Conservation (phyloP, 2,888 invertebrate species). For the Branchipolynoe longqiensis region DNA sequence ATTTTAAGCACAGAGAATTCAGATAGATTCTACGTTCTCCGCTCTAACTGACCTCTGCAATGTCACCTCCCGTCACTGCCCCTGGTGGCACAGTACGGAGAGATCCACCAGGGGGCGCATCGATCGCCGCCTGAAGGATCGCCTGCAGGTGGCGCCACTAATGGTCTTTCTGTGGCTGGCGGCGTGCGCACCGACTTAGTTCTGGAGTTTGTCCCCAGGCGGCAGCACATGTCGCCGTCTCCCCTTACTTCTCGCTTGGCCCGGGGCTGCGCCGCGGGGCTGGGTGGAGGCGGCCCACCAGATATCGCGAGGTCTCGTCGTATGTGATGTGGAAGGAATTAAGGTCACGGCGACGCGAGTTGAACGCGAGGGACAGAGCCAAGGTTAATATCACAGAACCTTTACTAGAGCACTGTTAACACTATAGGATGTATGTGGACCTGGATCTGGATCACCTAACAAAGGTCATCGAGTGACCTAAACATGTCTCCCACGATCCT, state of each 20-base stretch:
- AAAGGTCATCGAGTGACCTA: too few relatives aligned
- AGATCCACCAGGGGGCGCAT: slow-evolving; percentile 38
- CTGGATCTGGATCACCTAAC: too few relatives aligned
- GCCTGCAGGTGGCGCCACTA: slow-evolving; percentile 53
- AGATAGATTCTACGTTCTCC: too few relatives aligned
- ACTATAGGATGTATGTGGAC: too few relatives aligned
- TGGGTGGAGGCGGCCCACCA: slow-evolving; percentile 22
- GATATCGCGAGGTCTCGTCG: slow-evolving; percentile 14
- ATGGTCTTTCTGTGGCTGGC: slow-evolving; percentile 48
- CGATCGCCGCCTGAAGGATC: slow-evolving; percentile 9
- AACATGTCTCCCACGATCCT: too few relatives aligned
- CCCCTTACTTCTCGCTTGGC: background rate
- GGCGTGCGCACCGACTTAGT: slow-evolving; percentile 22
- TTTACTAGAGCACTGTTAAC: too few relatives aligned
- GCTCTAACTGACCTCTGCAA: background rate
- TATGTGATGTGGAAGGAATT: slow-evolving; percentile 16
- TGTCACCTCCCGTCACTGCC: background rate
- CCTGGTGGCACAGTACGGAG: background rate
- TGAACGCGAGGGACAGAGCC: background rate
- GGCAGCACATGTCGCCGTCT: slow-evolving; percentile 43
- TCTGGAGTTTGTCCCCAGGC: slow-evolving; percentile 4
- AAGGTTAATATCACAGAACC: too few relatives aligned
- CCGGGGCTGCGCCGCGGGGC: background rate
- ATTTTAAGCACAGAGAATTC: too few relatives aligned
- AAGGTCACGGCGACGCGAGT: slow-evolving; percentile 7